Percentiles rank a stretch among this genome's conserved stretches.
phyloP scores from a whole-genome alignment of 2,797 vertebrate genomes.

The Sebastes elongatus region DNA sequence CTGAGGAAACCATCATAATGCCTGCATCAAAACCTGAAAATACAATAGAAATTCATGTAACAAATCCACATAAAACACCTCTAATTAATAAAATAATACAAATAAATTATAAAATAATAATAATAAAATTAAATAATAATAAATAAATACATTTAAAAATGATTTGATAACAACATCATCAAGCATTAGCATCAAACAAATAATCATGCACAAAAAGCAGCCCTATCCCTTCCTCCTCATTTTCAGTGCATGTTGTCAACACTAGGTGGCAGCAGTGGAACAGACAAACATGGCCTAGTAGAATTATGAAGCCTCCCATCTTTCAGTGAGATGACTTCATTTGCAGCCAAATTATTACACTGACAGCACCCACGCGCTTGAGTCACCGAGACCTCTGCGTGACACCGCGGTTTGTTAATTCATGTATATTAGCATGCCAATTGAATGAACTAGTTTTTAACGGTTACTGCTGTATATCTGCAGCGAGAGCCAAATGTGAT shows the following conservation, averaged over 20 bases:
- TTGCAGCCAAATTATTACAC: constrained; percentile 36
- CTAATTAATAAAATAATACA: neutral
- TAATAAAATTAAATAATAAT: too few species aligned
- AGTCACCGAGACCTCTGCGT: neutral
- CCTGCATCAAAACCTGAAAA: neutral
- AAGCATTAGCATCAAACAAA: neutral
- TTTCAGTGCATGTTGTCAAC: neutral
- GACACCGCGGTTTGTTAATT: neutral
- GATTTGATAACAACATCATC: neutral
- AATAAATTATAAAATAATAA: too few species aligned
- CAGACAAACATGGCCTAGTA: neutral
- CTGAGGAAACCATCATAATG: neutral
- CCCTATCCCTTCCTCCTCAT: too few species aligned
- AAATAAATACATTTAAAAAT: neutral
- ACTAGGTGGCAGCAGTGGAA: constrained; percentile 60
- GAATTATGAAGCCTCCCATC: neutral
- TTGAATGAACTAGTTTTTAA: constrained; percentile 14
- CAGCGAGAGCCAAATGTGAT: neutral
- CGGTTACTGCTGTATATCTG: constrained; percentile 14
- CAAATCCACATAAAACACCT: neutral
- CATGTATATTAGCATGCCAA: neutral
- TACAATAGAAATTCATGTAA: neutral
- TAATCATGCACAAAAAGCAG: neutral
- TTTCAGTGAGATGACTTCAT: constrained; percentile 47
- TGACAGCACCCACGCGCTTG: constrained; percentile 14